Percentiles rank a stretch among this genome's conserved stretches.
Conservation (phyloP, 2,113 vertebrate species). For the Nothocercus julius region DNA sequence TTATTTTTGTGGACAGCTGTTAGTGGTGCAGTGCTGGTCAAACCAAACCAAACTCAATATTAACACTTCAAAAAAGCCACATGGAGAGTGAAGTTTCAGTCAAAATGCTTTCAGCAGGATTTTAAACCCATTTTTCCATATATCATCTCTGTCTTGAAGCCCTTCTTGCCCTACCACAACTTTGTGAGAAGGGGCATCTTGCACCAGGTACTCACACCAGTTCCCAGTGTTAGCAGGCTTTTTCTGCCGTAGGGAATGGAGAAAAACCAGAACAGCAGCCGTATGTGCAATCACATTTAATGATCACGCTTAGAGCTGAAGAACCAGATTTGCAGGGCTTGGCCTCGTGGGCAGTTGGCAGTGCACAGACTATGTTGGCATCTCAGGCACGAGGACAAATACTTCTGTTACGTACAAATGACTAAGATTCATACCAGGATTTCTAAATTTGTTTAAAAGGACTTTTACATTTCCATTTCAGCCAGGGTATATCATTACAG, state of each 20-base stretch:
- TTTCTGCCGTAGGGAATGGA: not conserved
- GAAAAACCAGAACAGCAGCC: not conserved
- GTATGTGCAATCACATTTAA: not conserved
- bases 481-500: not conserved
- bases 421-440: not conserved
- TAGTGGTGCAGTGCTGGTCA: not conserved
- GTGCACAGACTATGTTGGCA: not conserved
- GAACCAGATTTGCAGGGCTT: not conserved
- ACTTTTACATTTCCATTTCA: not conserved
- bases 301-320: not conserved
- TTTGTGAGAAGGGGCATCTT: not conserved
- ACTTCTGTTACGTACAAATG: not conserved
- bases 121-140: not conserved
- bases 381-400: not conserved
- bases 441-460: not conserved
- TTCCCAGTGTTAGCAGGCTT: not conserved
- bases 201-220: fast-evolving
- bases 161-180: not conserved
- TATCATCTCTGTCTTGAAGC: not conserved
- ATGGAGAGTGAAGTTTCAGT: not conserved
- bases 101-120: not conserved
- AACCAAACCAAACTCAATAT: not conserved
- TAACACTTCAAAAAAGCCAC: not conserved
- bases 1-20: not conserved
- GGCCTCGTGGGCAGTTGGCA: not conserved